Conservation (phyloP, 2,797 vertebrate genomes). For the Setipinna tenuifilis region DNA sequence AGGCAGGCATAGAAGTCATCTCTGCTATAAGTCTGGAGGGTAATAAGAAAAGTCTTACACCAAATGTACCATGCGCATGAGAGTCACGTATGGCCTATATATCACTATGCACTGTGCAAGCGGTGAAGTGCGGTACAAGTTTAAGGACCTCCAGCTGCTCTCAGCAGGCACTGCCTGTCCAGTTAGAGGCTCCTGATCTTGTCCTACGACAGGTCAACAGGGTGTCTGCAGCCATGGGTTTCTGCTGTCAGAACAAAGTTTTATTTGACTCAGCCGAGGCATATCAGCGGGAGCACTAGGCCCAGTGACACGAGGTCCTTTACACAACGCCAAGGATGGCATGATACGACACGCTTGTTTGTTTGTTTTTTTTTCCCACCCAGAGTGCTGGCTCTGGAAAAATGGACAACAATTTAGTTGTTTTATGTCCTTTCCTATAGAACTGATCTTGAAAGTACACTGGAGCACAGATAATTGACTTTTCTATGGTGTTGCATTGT, state of each 20-base stretch:
- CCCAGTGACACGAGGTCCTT: neutral
- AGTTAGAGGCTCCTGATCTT: neutral
- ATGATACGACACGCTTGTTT: neutral
- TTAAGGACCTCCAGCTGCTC: neutral
- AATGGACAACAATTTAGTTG: neutral
- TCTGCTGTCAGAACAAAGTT: neutral
- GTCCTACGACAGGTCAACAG: neutral
- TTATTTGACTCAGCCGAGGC: too few relatives aligned
- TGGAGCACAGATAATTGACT: neutral
- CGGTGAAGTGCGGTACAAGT: neutral
- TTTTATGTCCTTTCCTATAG: neutral
- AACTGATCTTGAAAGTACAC: neutral
- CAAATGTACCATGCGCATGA: neutral
- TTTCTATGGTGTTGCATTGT: neutral
- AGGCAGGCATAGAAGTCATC: slow-evolving; percentile 31
- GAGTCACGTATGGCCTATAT: neutral
- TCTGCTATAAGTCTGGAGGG: slow-evolving; percentile 43
- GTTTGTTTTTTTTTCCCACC: neutral
- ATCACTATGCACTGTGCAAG: neutral
- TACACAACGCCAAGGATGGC: neutral
- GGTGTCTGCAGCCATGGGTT: neutral
- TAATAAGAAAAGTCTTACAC: slow-evolving; percentile 46
- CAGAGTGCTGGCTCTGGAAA: neutral
- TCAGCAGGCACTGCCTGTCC: neutral
- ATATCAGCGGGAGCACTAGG: neutral